These are phyloP conservation scores for Himalopsyche kuldschensis DNA, from an alignment of 2,888 invertebrate species.

Conservation along the genomic window DNA sequence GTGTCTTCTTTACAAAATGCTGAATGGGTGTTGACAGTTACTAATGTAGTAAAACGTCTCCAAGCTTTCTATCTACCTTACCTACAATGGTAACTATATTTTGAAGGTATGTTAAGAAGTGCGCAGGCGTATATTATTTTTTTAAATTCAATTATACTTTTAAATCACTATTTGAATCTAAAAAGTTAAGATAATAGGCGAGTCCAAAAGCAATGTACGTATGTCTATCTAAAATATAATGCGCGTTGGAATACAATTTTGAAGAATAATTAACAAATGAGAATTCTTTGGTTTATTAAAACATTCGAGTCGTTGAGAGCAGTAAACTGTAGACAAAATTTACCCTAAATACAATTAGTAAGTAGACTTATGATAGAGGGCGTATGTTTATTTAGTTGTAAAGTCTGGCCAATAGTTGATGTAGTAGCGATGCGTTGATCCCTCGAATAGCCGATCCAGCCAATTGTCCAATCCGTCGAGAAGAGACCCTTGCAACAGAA, in stretches of 20 bases:
- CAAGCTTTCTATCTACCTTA: neutral
- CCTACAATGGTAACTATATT: neutral
- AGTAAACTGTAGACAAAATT: neutral
- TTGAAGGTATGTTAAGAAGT: neutral
- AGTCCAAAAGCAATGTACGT: neutral
- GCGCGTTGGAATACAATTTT: neutral
- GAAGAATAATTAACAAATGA: neutral
- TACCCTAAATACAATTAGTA: neutral
- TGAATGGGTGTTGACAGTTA: neutral
- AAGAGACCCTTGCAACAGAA: constrained; percentile 59
- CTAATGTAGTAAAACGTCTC: neutral
- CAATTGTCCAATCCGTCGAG: constrained; percentile 93
- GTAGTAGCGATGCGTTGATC: constrained; percentile 91
- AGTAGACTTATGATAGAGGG: neutral
- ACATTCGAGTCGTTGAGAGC: neutral
- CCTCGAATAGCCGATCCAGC: constrained; percentile 96
- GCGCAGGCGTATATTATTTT: neutral
- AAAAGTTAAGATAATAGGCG: neutral
- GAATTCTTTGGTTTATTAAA: neutral
- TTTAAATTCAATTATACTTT: too few species aligned
- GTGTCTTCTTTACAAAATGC: neutral
- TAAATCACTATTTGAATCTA: neutral
- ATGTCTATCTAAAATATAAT: neutral
- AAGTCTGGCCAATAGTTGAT: constrained; percentile 99
- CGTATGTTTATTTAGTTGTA: constrained; percentile 68